A percentile compares a stretch with the other conserved stretches of the same genome.
Evolutionary conservation across 2,888 invertebrate genomes (phyloP).

Genomic region (Isoperla grammatica): DNA sequence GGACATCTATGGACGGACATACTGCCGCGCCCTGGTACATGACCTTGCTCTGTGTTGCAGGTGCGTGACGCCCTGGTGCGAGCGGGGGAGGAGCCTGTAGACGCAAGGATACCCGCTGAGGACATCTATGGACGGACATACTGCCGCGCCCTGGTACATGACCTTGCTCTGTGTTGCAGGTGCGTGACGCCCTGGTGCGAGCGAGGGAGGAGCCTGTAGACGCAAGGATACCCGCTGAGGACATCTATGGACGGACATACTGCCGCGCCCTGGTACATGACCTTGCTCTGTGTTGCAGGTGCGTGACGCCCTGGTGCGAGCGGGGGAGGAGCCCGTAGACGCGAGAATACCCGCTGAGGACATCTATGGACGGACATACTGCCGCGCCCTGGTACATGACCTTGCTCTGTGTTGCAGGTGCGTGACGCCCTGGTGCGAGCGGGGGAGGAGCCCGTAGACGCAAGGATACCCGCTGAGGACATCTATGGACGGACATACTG

Average conservation of each 20-base stretch:
- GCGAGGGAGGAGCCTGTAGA: constrained; percentile 53
- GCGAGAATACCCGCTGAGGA: constrained; percentile 54
- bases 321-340: constrained; percentile 52
- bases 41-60: too few relatives aligned
- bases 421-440: constrained; percentile 53
- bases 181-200: constrained; percentile 52
- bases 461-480: constrained; percentile 53
- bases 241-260: constrained; percentile 53
- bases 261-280: constrained; percentile 47
- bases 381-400: constrained; percentile 46
- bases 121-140: constrained; percentile 54
- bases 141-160: constrained; percentile 47
- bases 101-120: constrained; percentile 53
- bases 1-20: constrained; percentile 53
- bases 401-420: too few relatives aligned
- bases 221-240: constrained; percentile 53
- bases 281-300: too few relatives aligned
- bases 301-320: constrained; percentile 52
- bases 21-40: too few relatives aligned
- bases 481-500: constrained; percentile 54
- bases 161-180: too few relatives aligned
- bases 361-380: constrained; percentile 53
- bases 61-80: constrained; percentile 53
- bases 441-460: constrained; percentile 53
- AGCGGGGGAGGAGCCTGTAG: constrained; percentile 51